A percentile compares a stretch with the other conserved stretches of the same genome.
Conservation (phyloP, 2,797 vertebrate species). For the Lepilemur septentrionalis region DNA sequence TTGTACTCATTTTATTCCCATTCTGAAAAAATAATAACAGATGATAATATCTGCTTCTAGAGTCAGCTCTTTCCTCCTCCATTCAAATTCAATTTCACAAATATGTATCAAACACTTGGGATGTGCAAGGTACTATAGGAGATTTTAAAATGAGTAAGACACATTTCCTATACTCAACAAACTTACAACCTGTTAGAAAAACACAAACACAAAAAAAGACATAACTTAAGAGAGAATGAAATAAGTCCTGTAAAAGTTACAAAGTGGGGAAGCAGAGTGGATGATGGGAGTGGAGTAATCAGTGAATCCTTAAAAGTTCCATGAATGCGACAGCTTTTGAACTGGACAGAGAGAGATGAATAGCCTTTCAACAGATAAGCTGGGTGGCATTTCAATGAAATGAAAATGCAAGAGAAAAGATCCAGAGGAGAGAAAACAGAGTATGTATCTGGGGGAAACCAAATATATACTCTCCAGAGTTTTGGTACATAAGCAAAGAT, state of each 20-base stretch:
- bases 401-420: background rate
- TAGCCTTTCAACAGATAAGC: background rate
- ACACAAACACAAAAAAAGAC: background rate
- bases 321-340: background rate
- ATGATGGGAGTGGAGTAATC: background rate
- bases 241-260: background rate
- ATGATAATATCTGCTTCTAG: background rate
- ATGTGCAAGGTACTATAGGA: background rate
- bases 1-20: slow-evolving; percentile 22
- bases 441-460: background rate
- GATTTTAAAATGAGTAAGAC: slow-evolving; percentile 19
- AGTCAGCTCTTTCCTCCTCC: background rate
- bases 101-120: background rate
- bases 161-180: background rate
- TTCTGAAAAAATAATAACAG: slow-evolving; percentile 26
- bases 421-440: background rate
- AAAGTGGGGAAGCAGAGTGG: background rate
- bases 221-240: background rate
- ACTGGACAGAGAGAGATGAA: background rate
- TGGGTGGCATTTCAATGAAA: background rate
- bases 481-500: background rate
- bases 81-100: slow-evolving; percentile 41
- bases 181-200: slow-evolving; percentile 28
- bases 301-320: background rate
- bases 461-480: background rate